phyloP scores from a whole-genome alignment of 2,797 vertebrate genomes.

The Brachyrhaphis roseni region DNA sequence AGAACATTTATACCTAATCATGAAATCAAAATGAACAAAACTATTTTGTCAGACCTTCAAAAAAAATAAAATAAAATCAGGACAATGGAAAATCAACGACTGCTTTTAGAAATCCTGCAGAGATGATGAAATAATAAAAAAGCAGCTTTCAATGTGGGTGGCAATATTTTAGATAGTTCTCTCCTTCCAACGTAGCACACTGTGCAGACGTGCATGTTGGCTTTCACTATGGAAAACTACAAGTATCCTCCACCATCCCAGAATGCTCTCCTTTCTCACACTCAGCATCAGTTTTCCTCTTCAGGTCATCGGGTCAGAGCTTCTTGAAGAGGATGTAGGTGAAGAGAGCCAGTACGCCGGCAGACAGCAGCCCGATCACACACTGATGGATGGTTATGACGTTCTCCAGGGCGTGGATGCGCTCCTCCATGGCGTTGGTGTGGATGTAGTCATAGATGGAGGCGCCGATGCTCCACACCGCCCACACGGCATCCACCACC shows the following conservation, averaged over 20 bases:
- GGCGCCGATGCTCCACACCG: conserved; percentile 81
- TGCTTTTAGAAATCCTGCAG: background rate
- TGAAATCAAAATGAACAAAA: background rate
- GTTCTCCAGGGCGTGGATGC: conserved; percentile 81
- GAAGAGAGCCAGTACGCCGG: conserved; percentile 73
- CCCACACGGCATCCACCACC: conserved; percentile 82
- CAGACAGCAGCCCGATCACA: conserved; percentile 78
- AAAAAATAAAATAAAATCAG: background rate
- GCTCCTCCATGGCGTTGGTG: conserved; percentile 84
- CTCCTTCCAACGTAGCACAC: background rate
- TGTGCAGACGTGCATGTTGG: background rate
- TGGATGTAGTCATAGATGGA: conserved; percentile 84
- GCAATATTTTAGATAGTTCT: background rate
- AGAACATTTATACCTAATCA: background rate
- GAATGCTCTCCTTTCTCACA: background rate
- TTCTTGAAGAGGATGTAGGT: conserved; percentile 82
- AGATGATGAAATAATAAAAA: background rate
- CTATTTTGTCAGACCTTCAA: too few species aligned
- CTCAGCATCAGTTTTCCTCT: background rate
- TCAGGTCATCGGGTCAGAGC: conserved; percentile 57
- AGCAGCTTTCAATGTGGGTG: background rate
- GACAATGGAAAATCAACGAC: too few species aligned
- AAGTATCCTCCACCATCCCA: background rate
- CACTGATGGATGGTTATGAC: conserved; percentile 79
- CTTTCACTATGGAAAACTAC: background rate